Evolutionary conservation across 2,797 vertebrate genomes (phyloP).

Genomic region (Rhinella marina): DNA sequence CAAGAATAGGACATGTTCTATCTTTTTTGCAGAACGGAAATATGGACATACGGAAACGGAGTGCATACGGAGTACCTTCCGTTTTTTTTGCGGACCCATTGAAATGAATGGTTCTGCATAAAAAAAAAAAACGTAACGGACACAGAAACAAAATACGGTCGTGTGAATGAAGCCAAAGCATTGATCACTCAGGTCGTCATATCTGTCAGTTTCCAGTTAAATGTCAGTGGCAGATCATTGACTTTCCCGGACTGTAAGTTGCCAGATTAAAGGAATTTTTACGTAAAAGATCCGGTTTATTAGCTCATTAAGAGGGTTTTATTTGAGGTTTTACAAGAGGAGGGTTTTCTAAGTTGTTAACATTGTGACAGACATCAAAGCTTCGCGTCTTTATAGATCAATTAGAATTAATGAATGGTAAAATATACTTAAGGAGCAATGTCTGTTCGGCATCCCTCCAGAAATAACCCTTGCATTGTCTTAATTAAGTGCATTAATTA

Average conservation of each 20-base stretch:
- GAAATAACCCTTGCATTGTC: conserved; percentile 60
- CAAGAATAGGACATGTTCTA: no score
- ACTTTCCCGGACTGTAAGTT: neutral
- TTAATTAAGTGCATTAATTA: conserved; percentile 65
- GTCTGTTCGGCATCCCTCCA: conserved; percentile 61
- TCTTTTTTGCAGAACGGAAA: no score
- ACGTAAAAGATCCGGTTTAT: neutral
- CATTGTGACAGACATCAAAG: conserved; percentile 64
- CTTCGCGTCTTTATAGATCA: conserved; percentile 65
- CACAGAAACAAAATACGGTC: no score
- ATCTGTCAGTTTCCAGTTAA: neutral
- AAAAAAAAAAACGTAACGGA: no score
- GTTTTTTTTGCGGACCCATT: no score
- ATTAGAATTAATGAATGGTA: conserved; percentile 67
- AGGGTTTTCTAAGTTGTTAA: conserved; percentile 60
- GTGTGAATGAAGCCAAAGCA: no score
- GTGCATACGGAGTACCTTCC: no score
- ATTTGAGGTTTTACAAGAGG: conserved; percentile 55
- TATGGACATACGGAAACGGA: no score
- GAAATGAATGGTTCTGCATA: no score
- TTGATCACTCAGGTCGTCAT: neutral
- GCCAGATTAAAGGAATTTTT: conserved; percentile 1
- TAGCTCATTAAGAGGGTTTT: conserved; percentile 21
- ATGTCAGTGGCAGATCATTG: neutral
- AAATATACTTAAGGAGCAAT: conserved; percentile 62